phyloP scores from a whole-genome alignment of 92 coral and sea anemone species.

The Heliopora coerulea region DNA sequence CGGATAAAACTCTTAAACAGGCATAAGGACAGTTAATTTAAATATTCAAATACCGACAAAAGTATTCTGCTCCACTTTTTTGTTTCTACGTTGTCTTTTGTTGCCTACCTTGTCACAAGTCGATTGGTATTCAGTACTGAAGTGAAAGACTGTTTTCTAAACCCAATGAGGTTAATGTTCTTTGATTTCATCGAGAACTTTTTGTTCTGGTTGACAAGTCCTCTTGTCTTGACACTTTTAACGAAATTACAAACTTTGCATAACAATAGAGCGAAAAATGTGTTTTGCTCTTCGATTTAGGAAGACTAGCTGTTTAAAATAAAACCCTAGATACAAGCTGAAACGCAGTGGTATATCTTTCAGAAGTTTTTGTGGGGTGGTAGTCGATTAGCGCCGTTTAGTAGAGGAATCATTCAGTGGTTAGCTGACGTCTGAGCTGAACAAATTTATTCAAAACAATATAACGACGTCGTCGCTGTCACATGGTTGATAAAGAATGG shows the following conservation, averaged over 20 bases:
- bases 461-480: constrained; percentile 3
- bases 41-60: constrained; percentile 38
- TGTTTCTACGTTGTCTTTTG: background rate
- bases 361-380: too few species aligned
- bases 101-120: background rate
- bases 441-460: background rate
- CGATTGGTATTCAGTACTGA: background rate
- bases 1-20: background rate
- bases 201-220: constrained; percentile 84
- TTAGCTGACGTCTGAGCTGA: background rate
- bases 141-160: background rate
- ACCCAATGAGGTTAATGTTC: background rate
- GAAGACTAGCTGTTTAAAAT: constrained; percentile 55
- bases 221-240: constrained; percentile 98
- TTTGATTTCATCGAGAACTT: constrained; percentile 40
- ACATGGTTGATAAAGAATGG: constrained; percentile 38
- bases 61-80: constrained; percentile 10
- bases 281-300: constrained; percentile 96
- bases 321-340: background rate
- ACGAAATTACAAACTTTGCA: constrained; percentile 99
- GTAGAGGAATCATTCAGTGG: too few species aligned
- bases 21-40: constrained; percentile 14
- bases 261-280: constrained; percentile 81
- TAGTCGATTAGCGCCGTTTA: too few species aligned
- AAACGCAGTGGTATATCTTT: too few species aligned